Evolutionary conservation across 2,113 vertebrate species (phyloP), one percentile per base, ranked within the genome.

Genomic region (Ailurus styani): DNA sequence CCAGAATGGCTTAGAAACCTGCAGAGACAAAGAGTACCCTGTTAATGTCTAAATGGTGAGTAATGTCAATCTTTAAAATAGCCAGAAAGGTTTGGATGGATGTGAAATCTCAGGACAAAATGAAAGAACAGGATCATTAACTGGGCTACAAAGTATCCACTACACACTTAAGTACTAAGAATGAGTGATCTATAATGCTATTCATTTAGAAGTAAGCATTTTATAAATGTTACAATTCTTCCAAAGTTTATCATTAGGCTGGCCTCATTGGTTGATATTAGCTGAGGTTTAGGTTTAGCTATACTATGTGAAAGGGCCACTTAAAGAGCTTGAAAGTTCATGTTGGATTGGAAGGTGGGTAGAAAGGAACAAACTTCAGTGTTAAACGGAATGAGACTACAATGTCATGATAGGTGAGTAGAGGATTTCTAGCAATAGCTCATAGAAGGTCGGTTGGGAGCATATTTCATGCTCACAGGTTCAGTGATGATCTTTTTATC

Each of bases 191-290:
- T 93, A 47, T 75, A 50, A 40, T 40, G 62, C 73, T 66, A 84
- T 96, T 96, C 92, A 95, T 95, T 93, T 90, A 95, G 90, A 87
- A 97, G 78, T 89, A 87, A 97, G 96, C 86, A 54, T 96, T 97
- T 97, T 95, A 75, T 93, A 97, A 97, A 94, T 77, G 73, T 90
- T 93, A 90, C 8, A 42, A 0, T 90, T 87, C 50, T 95, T 84
- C 40, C 62, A 95, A 86, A 95, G 68, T 90, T 91, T 90, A 93
- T 73, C 91, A 95, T 96, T 95, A 96, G 54, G 29, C 29, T 91
- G 42, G 79, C 82, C 47, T 86, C 96, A 93, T 85, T 93, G 96
- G 34, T 77, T 97, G 83, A 21, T 70, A 42, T 87, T 47, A 55
- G 60, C 73, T 93, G 54, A 95, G 37, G 12, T 82, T 84, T 87